phyloP scores from a whole-genome alignment of 2,113 vertebrate species.

The Aspidoscelis tigris region DNA sequence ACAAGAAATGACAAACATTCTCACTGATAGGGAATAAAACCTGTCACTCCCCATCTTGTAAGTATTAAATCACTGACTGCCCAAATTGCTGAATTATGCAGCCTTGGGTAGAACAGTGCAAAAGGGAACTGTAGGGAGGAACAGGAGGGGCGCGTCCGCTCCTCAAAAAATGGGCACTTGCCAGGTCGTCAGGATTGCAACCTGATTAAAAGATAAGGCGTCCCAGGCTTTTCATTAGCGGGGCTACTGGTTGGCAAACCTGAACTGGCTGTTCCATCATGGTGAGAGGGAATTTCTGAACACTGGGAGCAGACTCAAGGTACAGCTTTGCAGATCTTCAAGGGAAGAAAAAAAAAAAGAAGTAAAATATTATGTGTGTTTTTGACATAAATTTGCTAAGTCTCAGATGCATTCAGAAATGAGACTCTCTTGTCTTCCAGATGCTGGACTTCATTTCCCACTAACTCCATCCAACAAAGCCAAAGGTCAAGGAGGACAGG shows the following conservation, averaged over 20 bases:
- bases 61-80: conserved; percentile 77
- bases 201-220: conserved; percentile 75
- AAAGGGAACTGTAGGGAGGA: conserved; percentile 9
- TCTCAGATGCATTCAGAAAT: not conserved
- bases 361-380: too few relatives aligned
- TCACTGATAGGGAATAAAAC: conserved; percentile 75
- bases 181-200: conserved; percentile 75
- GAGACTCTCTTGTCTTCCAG: not conserved
- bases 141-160: conserved; percentile 63
- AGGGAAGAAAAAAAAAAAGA: too few relatives aligned
- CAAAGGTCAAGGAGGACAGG: not conserved
- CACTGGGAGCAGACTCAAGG: not conserved
- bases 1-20: conserved; percentile 53
- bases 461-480: not conserved
- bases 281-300: not conserved
- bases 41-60: conserved; percentile 74
- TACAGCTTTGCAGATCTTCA: not conserved
- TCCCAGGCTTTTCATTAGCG: conserved; percentile 68
- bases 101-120: conserved; percentile 15
- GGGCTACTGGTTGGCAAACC: conserved; percentile 13
- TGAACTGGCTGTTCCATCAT: not conserved
- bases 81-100: conserved; percentile 79
- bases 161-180: conserved; percentile 74
- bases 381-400: too few relatives aligned
- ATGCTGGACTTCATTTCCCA: not conserved